Percentiles rank a stretch among this genome's conserved stretches.
phyloP scores from a whole-genome alignment of 2,113 vertebrate genomes.

The Eptatretus burgeri region DNA sequence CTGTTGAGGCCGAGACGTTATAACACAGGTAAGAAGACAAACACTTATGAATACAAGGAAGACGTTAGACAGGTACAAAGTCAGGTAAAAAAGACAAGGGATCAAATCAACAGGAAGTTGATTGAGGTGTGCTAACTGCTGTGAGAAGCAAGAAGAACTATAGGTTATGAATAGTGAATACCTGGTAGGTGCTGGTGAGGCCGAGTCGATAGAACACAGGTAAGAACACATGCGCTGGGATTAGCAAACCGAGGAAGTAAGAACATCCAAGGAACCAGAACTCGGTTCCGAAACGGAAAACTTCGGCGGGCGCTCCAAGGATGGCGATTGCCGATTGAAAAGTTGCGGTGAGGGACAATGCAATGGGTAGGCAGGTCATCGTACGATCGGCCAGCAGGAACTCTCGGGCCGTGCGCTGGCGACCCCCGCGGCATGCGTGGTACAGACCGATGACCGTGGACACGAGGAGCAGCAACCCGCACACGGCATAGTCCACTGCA shows the following conservation, averaged over 20 bases:
- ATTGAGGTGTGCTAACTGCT: no score
- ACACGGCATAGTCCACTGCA: neutral
- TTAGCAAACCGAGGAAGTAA: neutral
- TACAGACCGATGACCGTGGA: slow-evolving; percentile 3
- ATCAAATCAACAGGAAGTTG: no score
- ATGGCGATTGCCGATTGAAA: slow-evolving; percentile 3
- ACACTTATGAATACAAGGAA: no score
- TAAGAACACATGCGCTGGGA: slow-evolving; percentile 3
- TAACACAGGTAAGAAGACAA: no score
- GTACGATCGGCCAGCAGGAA: slow-evolving; percentile 5
- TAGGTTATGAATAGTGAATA: neutral
- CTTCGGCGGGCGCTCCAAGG: slow-evolving; percentile 1
- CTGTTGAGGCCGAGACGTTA: no score
- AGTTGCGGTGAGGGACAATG: neutral
- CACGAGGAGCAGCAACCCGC: neutral
- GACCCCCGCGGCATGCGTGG: neutral
- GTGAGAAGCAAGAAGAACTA: no score
- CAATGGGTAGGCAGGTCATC: neutral
- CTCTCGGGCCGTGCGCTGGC: neutral
- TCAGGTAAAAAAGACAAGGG: no score
- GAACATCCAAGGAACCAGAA: slow-evolving; percentile 1
- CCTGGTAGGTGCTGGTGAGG: slow-evolving; percentile 4
- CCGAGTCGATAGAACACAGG: slow-evolving; percentile 1
- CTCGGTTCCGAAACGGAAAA: slow-evolving; percentile 5
- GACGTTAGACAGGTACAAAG: no score